Evolutionary conservation across 2,113 vertebrate genomes (phyloP).

Genomic region (Noturus placidus): DNA sequence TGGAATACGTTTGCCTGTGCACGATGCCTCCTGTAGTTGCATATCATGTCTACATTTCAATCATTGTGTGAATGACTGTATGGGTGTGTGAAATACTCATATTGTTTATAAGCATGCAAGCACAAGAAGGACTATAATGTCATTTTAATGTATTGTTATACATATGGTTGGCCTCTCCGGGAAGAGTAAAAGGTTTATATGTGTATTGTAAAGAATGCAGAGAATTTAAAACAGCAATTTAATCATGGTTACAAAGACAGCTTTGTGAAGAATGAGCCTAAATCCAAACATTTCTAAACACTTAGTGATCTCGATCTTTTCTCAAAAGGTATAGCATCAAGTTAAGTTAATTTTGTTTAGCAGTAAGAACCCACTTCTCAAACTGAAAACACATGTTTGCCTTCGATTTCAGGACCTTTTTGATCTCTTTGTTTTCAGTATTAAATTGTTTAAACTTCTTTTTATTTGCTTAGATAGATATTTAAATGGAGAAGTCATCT

Average conservation of each 20-base stretch:
- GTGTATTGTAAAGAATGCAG: conserved; percentile 64
- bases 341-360: conserved; percentile 39
- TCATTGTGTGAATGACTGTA: conserved; percentile 12
- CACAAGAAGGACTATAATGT: conserved; percentile 61
- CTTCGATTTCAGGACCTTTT: background rate
- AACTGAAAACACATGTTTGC: conserved; percentile 35
- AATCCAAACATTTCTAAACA: conserved; percentile 42
- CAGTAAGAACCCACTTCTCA: background rate
- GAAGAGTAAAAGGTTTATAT: conserved; percentile 67
- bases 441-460: background rate
- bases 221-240: conserved; percentile 63
- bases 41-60: background rate
- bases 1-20: conserved; percentile 30
- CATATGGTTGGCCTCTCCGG: conserved; percentile 69
- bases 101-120: conserved; percentile 63
- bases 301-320: conserved; percentile 33
- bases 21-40: conserved; percentile 21
- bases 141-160: conserved; percentile 66
- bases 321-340: conserved; percentile 26
- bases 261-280: conserved; percentile 25
- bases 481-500: background rate
- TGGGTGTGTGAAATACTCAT: conserved; percentile 55
- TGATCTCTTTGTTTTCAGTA: background rate
- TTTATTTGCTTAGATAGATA: background rate
- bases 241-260: conserved; percentile 54